Percentiles rank a stretch among this genome's conserved stretches.
Evolutionary conservation across 1,140 invertebrate species (phyloP).

Genomic region (Dinoponera quadriceps): DNA sequence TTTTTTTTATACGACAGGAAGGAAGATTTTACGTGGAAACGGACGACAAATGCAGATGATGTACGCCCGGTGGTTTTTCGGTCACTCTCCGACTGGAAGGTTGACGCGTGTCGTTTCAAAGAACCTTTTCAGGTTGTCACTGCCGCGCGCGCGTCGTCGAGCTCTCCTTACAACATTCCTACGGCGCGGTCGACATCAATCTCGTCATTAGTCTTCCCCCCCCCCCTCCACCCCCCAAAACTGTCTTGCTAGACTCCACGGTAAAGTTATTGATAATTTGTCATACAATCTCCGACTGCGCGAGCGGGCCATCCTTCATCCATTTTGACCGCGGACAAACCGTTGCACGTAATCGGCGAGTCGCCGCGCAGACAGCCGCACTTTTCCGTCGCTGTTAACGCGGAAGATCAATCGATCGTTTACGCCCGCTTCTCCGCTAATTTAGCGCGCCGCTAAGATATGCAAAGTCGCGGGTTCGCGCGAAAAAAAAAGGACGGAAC

Average conservation of each 20-base stretch:
- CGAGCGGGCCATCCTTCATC: constrained; percentile 69
- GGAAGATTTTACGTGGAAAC: background rate
- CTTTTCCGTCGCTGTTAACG: constrained; percentile 49
- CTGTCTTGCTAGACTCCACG: constrained; percentile 70
- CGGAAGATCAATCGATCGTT: constrained; percentile 58
- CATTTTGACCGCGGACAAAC: constrained; percentile 40
- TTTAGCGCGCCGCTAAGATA: background rate
- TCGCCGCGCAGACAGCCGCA: constrained; percentile 40
- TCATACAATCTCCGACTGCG: constrained; percentile 72
- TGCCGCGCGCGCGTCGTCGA: constrained; percentile 64
- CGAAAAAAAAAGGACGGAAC: background rate
- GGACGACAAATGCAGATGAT: background rate
- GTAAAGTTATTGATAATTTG: constrained; percentile 78
- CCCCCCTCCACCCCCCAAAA: constrained; percentile 71
- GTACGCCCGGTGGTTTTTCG: background rate
- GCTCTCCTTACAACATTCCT: constrained; percentile 69
- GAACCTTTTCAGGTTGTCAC: constrained; percentile 64
- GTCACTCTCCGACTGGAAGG: constrained; percentile 5
- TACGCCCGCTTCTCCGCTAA: constrained; percentile 4
- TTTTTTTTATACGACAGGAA: background rate
- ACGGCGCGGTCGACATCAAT: constrained; percentile 70
- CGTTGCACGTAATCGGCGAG: constrained; percentile 63
- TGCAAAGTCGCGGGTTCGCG: background rate
- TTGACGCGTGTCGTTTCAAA: constrained; percentile 66
- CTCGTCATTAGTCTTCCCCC: constrained; percentile 79